These are phyloP conservation scores for Cyrtodaria siliqua DNA, from an alignment of 2,888 invertebrate genomes.

Conservation along the genomic window DNA sequence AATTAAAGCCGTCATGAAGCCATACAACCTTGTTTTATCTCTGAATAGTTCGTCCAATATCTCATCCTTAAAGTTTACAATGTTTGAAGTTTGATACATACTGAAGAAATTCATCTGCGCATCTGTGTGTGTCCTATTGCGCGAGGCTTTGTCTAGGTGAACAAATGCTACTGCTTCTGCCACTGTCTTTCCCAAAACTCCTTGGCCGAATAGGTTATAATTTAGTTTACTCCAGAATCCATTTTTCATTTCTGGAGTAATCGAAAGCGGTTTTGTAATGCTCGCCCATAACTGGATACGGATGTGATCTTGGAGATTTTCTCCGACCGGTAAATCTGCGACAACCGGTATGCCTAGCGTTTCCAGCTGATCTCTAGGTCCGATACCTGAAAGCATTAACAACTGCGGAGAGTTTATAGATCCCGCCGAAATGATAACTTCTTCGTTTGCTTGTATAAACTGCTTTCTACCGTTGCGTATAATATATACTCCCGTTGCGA, in stretches of 20 bases:
- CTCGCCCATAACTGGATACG: constrained; percentile 13
- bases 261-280: constrained; percentile 11
- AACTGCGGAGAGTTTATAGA: constrained; percentile 82
- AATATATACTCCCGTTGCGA: constrained; percentile 72
- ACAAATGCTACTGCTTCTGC: constrained; percentile 8
- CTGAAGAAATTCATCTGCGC: constrained; percentile 23
- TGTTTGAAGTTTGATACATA: constrained; percentile 3
- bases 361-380: constrained; percentile 74
- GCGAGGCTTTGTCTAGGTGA: not conserved
- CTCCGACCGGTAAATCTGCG: constrained; percentile 80
- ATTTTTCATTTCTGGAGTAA: not conserved
- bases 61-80: not conserved
- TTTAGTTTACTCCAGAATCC: constrained; percentile 9
- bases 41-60: not conserved
- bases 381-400: constrained; percentile 31
- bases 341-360: constrained; percentile 78
- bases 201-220: constrained; percentile 21
- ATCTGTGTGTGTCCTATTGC: constrained; percentile 15
- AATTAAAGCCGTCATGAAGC: constrained; percentile 31
- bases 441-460: constrained; percentile 67
- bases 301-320: constrained; percentile 80
- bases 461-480: constrained; percentile 57
- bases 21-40: constrained; percentile 74
- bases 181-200: constrained; percentile 1
- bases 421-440: constrained; percentile 83